A percentile compares a stretch with the other conserved stretches of the same genome.
Evolutionary conservation across 2,113 vertebrate species (phyloP).

Genomic region (Myotis brandtii): DNA sequence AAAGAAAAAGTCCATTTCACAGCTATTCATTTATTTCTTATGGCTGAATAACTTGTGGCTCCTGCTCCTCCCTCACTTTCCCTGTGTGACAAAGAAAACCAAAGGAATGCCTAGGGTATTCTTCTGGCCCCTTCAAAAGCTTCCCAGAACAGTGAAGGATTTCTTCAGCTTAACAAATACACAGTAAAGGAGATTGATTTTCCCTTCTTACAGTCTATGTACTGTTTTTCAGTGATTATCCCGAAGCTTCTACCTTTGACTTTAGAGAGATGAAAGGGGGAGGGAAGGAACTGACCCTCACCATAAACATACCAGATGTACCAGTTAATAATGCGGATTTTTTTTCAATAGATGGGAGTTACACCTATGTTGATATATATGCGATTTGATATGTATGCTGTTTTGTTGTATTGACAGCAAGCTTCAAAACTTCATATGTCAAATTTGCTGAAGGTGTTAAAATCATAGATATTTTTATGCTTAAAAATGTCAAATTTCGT

Average conservation of each 20-base stretch:
- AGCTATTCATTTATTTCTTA: not conserved
- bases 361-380: too few relatives aligned
- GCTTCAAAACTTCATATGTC: too few relatives aligned
- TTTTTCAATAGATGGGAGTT: too few relatives aligned
- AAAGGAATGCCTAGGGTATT: not conserved
- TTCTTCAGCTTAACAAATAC: not conserved
- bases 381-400: too few relatives aligned
- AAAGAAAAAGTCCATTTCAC: not conserved
- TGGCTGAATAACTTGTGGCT: not conserved
- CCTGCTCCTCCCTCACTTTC: not conserved
- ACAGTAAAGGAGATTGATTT: not conserved
- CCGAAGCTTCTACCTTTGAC: not conserved
- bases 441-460: too few relatives aligned
- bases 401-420: too few relatives aligned
- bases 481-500: too few relatives aligned
- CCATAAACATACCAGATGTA: not conserved
- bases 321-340: too few relatives aligned
- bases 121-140: not conserved
- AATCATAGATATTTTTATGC: too few relatives aligned
- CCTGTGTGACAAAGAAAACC: not conserved
- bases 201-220: not conserved
- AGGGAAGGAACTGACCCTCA: not conserved
- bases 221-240: not conserved
- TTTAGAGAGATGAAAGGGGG: not conserved
- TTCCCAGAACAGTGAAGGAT: not conserved